Conservation (phyloP, 2,113 vertebrate species). For the Plestiodon gilberti region DNA sequence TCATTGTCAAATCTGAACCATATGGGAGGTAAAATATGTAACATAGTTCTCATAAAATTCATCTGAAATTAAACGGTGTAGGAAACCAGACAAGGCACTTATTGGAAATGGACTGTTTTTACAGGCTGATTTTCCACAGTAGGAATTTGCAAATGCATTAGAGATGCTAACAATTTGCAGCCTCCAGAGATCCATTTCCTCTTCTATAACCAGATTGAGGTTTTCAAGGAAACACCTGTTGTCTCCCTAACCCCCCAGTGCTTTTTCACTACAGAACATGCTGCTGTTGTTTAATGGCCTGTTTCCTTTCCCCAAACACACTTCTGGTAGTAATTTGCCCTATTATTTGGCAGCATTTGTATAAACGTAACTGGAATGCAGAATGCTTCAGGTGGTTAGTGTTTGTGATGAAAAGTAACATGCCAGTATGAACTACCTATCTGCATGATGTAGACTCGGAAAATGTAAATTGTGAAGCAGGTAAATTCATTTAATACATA, state of each 20-base stretch:
- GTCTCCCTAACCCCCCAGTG: slow-evolving; percentile 48
- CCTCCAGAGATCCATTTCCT: slow-evolving; percentile 71
- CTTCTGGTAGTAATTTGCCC: background rate
- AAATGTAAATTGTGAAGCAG: background rate
- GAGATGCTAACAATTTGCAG: slow-evolving; percentile 68
- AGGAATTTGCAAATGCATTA: slow-evolving; percentile 72
- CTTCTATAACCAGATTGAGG: slow-evolving; percentile 45
- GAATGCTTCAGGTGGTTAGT: background rate
- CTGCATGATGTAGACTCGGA: background rate
- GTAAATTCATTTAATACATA: rapidly evolving
- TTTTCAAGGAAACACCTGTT: slow-evolving; percentile 73
- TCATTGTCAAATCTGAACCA: slow-evolving; percentile 86
- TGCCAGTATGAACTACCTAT: background rate
- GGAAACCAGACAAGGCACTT: slow-evolving; percentile 74
- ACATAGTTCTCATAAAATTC: slow-evolving; percentile 82
- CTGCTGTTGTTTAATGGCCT: slow-evolving; percentile 30
- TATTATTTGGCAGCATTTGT: slow-evolving; percentile 28
- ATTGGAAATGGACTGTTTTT: slow-evolving; percentile 69
- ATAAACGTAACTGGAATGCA: background rate
- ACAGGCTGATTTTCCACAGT: slow-evolving; percentile 72
- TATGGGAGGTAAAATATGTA: slow-evolving; percentile 85
- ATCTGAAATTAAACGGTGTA: slow-evolving; percentile 74
- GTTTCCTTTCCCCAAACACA: slow-evolving; percentile 5
- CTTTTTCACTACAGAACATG: slow-evolving; percentile 15
- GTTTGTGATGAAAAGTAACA: background rate